Conservation (phyloP, 2,888 invertebrate genomes). For the Xestobium rufovillosum region DNA sequence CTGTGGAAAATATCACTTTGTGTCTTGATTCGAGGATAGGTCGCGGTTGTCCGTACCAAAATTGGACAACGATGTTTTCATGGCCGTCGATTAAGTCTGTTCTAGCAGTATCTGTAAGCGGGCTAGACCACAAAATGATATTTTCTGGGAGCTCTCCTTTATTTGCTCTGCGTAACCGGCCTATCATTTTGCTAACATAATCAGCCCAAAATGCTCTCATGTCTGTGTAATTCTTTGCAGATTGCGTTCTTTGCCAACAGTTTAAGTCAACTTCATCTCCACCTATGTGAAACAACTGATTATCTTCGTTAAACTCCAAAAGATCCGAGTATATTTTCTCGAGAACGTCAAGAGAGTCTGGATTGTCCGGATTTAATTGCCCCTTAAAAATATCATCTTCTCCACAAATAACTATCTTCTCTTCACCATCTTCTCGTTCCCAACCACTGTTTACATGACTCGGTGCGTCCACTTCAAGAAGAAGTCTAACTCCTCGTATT, state of each 20-base stretch:
- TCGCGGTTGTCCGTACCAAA: constrained; percentile 68
- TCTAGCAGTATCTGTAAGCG: constrained; percentile 59
- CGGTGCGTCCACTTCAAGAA: constrained; percentile 85
- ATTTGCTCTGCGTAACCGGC: constrained; percentile 52
- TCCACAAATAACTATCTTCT: constrained; percentile 65
- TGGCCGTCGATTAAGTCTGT: constrained; percentile 18
- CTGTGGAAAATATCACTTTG: constrained; percentile 69
- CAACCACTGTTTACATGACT: constrained; percentile 77
- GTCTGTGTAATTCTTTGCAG: constrained; percentile 51
- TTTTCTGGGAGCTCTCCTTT: constrained; percentile 46
- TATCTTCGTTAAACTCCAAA: constrained; percentile 60
- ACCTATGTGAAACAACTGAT: constrained; percentile 74
- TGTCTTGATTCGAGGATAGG: constrained; percentile 64
- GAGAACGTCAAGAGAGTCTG: constrained; percentile 59
- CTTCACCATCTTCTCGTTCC: constrained; percentile 63
- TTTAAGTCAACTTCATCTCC: constrained; percentile 69
- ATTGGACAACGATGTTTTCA: constrained; percentile 58
- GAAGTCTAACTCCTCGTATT: constrained; percentile 70
- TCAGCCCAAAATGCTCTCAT: constrained; percentile 64
- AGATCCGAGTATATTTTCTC: constrained; percentile 68
- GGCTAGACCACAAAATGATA: constrained; percentile 67
- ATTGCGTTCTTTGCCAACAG: constrained; percentile 54
- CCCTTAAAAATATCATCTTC: constrained; percentile 70
- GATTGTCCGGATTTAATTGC: constrained; percentile 71
- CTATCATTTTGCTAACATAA: constrained; percentile 56